Conservation (phyloP, 1,140 invertebrate genomes). For the Saccostrea glomerata region DNA sequence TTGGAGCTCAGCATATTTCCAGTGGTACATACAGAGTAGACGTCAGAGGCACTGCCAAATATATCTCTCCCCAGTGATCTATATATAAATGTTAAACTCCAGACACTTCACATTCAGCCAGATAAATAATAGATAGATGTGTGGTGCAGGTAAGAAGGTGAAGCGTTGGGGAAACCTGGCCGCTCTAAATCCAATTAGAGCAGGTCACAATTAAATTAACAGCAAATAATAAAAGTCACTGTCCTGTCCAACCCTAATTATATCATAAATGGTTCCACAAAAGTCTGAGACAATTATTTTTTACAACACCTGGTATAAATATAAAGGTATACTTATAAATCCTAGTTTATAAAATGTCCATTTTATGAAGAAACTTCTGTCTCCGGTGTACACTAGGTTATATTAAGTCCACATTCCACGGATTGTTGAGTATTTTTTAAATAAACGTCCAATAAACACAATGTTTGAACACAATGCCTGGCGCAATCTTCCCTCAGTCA, state of each 20-base stretch:
- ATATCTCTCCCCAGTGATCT: conserved; percentile 1
- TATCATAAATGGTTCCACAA: neutral
- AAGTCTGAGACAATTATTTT: neutral
- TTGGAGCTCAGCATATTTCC: neutral
- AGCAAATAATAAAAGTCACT: neutral
- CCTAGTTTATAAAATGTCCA: too few species aligned
- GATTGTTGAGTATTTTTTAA: conserved; percentile 31
- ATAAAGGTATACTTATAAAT: neutral
- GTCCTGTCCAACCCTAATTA: neutral
- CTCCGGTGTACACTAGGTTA: neutral
- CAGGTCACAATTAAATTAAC: conserved; percentile 18
- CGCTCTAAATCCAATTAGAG: conserved; percentile 28
- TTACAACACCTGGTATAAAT: conserved; percentile 2
- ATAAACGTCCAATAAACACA: conserved; percentile 24
- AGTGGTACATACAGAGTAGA: neutral
- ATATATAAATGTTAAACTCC: conserved; percentile 37
- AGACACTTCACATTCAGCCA: conserved; percentile 35
- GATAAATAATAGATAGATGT: conserved; percentile 35
- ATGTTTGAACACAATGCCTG: conserved; percentile 23
- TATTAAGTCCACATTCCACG: conserved; percentile 10
- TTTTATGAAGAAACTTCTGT: too few species aligned
- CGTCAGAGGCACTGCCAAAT: neutral
- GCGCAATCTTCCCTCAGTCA: conserved; percentile 21
- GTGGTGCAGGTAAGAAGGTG: conserved; percentile 1
- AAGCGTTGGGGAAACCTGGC: neutral